Conservation (phyloP, 1,140 invertebrate species). For the Ceratosolen fusciceps region DNA sequence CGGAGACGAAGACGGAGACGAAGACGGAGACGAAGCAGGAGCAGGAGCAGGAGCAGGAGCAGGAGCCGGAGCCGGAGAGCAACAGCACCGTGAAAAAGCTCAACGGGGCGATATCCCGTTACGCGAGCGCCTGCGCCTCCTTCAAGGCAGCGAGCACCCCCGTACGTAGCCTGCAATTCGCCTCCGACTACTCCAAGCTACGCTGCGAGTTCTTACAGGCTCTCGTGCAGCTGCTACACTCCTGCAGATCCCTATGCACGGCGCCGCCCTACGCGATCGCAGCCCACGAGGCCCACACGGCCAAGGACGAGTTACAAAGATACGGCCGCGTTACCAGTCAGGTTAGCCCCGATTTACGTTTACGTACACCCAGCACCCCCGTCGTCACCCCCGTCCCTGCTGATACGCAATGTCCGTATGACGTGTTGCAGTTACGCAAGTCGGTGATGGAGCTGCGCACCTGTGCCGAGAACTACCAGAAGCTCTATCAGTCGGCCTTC, state of each 20-base stretch:
- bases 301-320: constrained; percentile 85
- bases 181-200: constrained; percentile 83
- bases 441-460: constrained; percentile 82
- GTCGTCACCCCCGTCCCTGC: too few species aligned
- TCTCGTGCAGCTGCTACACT: constrained; percentile 81
- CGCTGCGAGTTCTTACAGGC: constrained; percentile 84
- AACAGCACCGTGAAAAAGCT: constrained; percentile 73
- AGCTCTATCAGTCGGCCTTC: constrained; percentile 91
- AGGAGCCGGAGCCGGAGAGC: constrained; percentile 57
- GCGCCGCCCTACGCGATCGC: constrained; percentile 94
- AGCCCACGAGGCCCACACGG: constrained; percentile 82
- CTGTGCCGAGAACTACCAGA: constrained; percentile 84
- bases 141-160: constrained; percentile 82
- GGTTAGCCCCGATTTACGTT: constrained; percentile 52
- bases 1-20: too few species aligned
- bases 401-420: constrained; percentile 9
- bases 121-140: constrained; percentile 79
- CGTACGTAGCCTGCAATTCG: constrained; percentile 80
- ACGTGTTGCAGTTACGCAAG: constrained; percentile 76
- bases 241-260: constrained; percentile 86
- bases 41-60: too few species aligned
- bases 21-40: too few species aligned
- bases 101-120: constrained; percentile 75
- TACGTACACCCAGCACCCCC: too few species aligned
- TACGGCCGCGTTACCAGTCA: constrained; percentile 88